Evolutionary conservation across 2,797 vertebrate species (phyloP).

Genomic region (Anomalospiza imberbis): DNA sequence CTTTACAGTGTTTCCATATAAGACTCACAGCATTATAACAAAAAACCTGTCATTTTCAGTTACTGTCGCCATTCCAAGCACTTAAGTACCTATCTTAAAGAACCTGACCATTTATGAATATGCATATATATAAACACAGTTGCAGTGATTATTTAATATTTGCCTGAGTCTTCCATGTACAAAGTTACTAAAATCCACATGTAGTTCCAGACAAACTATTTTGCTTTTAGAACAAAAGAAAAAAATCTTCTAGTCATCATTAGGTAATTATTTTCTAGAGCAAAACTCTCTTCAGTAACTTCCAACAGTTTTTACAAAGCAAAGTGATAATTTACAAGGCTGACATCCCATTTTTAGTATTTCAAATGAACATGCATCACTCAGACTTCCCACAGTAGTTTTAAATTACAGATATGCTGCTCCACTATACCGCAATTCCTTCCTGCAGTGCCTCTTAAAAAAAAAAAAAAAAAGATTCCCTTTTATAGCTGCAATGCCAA

Average conservation of each 20-base stretch:
- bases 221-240: not conserved
- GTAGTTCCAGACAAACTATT: not conserved
- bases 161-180: not conserved
- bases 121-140: not conserved
- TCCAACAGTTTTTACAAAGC: not conserved
- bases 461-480: slow-evolving; percentile 7
- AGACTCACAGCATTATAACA: not conserved
- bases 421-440: slow-evolving; percentile 8
- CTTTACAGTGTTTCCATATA: not conserved
- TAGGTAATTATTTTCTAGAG: not conserved
- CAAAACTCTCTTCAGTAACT: not conserved
- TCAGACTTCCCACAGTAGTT: slow-evolving; percentile 13
- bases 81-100: not conserved
- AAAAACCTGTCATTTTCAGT: not conserved
- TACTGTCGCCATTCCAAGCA: not conserved
- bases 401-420: slow-evolving; percentile 34
- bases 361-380: slow-evolving; percentile 34
- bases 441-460: slow-evolving; percentile 54
- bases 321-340: not conserved
- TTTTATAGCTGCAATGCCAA: slow-evolving; percentile 56
- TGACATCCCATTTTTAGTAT: not conserved
- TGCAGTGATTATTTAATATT: not conserved
- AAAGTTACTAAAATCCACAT: not conserved
- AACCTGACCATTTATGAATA: not conserved
- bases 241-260: not conserved